Conservation (phyloP, 1,140 invertebrate genomes). For the Telenomus remus region DNA sequence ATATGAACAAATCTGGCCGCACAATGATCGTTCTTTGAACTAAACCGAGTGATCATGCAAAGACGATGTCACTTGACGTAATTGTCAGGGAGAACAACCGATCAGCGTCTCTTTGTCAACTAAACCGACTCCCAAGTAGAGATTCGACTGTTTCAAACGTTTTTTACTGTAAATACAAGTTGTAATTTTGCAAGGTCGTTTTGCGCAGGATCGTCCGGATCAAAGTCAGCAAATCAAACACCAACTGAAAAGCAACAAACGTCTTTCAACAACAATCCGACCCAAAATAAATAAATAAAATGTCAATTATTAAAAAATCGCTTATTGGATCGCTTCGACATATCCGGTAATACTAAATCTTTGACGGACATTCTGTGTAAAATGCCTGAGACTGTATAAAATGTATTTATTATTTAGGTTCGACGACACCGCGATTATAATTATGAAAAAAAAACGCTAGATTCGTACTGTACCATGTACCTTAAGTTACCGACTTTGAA, state of each 20-base stretch:
- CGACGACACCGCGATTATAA: constrained; percentile 71
- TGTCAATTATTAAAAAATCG: constrained; percentile 7
- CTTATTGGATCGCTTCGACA: no score
- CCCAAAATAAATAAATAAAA: constrained; percentile 6
- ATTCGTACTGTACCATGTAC: constrained; percentile 61
- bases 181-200: constrained; percentile 71
- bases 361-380: constrained; percentile 70
- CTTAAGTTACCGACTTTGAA: constrained; percentile 71
- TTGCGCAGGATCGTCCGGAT: constrained; percentile 68
- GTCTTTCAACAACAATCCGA: background rate
- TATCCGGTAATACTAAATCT: constrained; percentile 3
- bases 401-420: constrained; percentile 76
- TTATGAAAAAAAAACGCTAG: constrained; percentile 64
- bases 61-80: constrained; percentile 3
- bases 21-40: constrained; percentile 26
- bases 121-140: constrained; percentile 37
- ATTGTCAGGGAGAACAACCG: no score
- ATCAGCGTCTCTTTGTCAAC: constrained; percentile 15
- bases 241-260: background rate
- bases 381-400: constrained; percentile 74
- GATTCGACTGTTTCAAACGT: constrained; percentile 71
- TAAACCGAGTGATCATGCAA: constrained; percentile 4
- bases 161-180: constrained; percentile 76
- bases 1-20: background rate
- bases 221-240: no score